A percentile compares a stretch with the other conserved stretches of the same genome.
Conservation (phyloP, 1,140 invertebrate genomes). For the Ooceraea biroi region DNA sequence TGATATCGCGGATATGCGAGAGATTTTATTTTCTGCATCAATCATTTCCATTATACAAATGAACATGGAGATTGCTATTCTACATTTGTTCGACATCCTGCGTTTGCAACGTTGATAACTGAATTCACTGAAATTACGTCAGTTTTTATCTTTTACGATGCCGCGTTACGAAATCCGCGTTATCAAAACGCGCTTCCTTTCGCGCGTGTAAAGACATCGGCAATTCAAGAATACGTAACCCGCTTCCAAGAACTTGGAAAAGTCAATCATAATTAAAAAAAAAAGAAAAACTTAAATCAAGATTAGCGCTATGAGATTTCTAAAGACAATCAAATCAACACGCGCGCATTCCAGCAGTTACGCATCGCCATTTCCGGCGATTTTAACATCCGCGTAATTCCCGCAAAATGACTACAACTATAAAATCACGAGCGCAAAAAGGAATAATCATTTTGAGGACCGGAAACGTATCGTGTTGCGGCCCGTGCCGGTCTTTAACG, state of each 20-base stretch:
- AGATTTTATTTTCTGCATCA: background rate
- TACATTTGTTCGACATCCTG: constrained; percentile 14
- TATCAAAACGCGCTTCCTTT: background rate
- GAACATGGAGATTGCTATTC: background rate
- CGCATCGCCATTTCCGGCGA: too few relatives aligned
- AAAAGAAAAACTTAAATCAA: too few relatives aligned
- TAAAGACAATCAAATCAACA: background rate
- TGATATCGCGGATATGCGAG: background rate
- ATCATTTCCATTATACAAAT: background rate
- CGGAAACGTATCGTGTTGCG: too few relatives aligned
- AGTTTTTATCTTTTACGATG: constrained; percentile 18
- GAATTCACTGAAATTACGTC: background rate
- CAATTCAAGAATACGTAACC: background rate
- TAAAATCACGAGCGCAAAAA: too few relatives aligned
- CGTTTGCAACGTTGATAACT: background rate
- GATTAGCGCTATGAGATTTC: background rate
- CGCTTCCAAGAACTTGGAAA: background rate
- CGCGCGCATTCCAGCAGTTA: too few relatives aligned
- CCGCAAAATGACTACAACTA: too few relatives aligned
- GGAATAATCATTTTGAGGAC: background rate
- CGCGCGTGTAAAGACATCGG: background rate
- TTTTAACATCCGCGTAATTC: too few relatives aligned
- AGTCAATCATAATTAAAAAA: background rate
- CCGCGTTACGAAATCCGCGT: background rate
- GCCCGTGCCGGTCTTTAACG: too few relatives aligned